A percentile compares a stretch with the other conserved stretches of the same genome.
Evolutionary conservation across 2,888 invertebrate genomes (phyloP).

Genomic region (Leptogaster cylindrica): DNA sequence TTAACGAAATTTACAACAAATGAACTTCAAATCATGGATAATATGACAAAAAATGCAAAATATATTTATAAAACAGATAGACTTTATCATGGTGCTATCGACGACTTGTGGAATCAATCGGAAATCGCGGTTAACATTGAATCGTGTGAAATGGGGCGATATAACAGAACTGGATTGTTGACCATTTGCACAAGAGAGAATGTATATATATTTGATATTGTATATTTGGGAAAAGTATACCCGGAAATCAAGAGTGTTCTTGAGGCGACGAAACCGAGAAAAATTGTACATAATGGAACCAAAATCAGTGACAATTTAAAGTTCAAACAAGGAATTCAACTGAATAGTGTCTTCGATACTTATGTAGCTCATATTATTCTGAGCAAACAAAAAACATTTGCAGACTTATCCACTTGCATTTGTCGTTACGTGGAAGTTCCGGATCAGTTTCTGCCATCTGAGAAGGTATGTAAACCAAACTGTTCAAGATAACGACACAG

Average conservation of each 20-base stretch:
- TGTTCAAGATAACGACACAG: not conserved
- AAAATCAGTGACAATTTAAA: slow-evolving; percentile 52
- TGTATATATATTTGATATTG: slow-evolving; percentile 54
- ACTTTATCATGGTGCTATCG: slow-evolving; percentile 52
- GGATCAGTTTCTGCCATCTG: slow-evolving; percentile 47
- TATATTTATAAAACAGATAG: slow-evolving; percentile 53
- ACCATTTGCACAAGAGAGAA: slow-evolving; percentile 49
- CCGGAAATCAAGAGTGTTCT: slow-evolving; percentile 51
- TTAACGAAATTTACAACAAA: slow-evolving; percentile 28
- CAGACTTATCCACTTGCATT: slow-evolving; percentile 49
- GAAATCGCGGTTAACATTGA: slow-evolving; percentile 51
- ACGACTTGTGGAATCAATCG: slow-evolving; percentile 51
- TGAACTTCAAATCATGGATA: slow-evolving; percentile 47
- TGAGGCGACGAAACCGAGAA: slow-evolving; percentile 50
- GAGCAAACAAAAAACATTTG: slow-evolving; percentile 46
- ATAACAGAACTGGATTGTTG: slow-evolving; percentile 50
- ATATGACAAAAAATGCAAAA: slow-evolving; percentile 43
- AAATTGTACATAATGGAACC: slow-evolving; percentile 52
- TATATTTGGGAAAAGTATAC: slow-evolving; percentile 51
- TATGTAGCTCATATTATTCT: slow-evolving; percentile 52
- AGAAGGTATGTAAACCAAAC: slow-evolving; percentile 22
- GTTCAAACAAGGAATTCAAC: slow-evolving; percentile 49
- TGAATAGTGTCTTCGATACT: slow-evolving; percentile 53
- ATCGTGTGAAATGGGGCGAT: slow-evolving; percentile 51
- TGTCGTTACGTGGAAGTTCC: slow-evolving; percentile 50